A percentile compares a stretch with the other conserved stretches of the same genome.
phyloP scores from a whole-genome alignment of 2,888 invertebrate genomes.

The Anoncus sp. region DNA sequence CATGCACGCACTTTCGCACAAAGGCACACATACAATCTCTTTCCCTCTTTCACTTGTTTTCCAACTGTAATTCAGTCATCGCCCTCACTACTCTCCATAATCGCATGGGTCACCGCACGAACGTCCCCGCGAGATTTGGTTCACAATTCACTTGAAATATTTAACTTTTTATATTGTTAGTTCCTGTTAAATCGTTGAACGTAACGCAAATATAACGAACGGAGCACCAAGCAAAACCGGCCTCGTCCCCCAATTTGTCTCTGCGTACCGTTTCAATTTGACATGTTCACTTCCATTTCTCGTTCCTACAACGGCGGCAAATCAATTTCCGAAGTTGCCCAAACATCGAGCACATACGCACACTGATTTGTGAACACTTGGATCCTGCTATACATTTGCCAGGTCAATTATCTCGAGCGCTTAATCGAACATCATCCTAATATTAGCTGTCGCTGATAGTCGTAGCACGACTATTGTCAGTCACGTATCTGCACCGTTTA shows the following conservation, averaged over 20 bases:
- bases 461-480: not conserved
- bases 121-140: conserved; percentile 13
- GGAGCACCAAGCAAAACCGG: not conserved
- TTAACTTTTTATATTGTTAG: conserved; percentile 34
- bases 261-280: conserved; percentile 18
- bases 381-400: not conserved
- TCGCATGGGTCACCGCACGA: not conserved
- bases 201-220: conserved; percentile 20
- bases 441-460: conserved; percentile 31
- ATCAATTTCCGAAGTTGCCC: conserved; percentile 1
- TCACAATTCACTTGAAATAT: conserved; percentile 53
- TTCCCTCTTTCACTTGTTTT: conserved; percentile 14
- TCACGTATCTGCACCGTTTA: not conserved
- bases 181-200: conserved; percentile 17
- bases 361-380: not conserved
- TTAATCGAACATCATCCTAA: conserved; percentile 36
- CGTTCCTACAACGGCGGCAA: conserved; percentile 21
- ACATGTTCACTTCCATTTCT: conserved; percentile 28
- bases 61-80: conserved; percentile 31
- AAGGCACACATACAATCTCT: too few species aligned
- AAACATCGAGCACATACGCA: not conserved
- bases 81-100: not conserved
- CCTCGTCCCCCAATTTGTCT: not conserved
- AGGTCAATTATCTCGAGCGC: conserved; percentile 39
- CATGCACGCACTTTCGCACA: too few species aligned